Base-by-base conservation (phyloP, 2,888 invertebrate genomes). In the Diabrotica balteata region DNA sequence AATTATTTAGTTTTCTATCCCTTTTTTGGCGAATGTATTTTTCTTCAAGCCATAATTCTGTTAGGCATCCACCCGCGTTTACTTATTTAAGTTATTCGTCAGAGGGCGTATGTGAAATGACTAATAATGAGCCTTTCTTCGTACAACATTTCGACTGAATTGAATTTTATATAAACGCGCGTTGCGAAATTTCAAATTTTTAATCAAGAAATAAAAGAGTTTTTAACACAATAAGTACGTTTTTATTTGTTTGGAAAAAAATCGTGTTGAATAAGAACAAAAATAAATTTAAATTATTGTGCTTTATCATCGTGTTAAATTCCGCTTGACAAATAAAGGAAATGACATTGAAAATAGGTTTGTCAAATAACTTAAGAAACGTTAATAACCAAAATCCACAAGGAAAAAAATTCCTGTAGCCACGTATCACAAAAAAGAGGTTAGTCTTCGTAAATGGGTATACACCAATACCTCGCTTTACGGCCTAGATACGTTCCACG, bases 31-130 rank as follows among this genome's bases (percentile, higher is more conserved):
- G 64, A 10, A 44, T 58, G 58, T 58, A 64, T 58, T 58, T 64
- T 50, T 64, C 58, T 52, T 51, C 2, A 51, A 59, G 58, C 58
- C 64, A 59, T 64, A 64, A 64, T 64, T 59, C 52, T 46, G 64
- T 64, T 64, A 64, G 64, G 52, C 58, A 42, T 51, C 64, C 51
- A 52, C 52, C 64, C 55, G 11, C 50, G 64, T 58, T 64, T 64
- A 64, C 64, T 64, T 64, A 64, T 64, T 64, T 52, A 64, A 64
- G 51, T 44, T 64, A 58, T 64, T 45, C 64, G 58, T 64, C 59
- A 58, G 32, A 47, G 49, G 52, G 64, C 58, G 64, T 52, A 64
- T 64, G 64, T 64, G 64, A 58, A 58, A 47, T 59, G 64, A 64
- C 64, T 64, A 64, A 64, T 64, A 59, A 64, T 58, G 58, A 46